Evolutionary conservation across 2,888 invertebrate species (phyloP), one percentile per base, ranked within the genome.

Genomic region (Psylliodes chrysocephalus): DNA sequence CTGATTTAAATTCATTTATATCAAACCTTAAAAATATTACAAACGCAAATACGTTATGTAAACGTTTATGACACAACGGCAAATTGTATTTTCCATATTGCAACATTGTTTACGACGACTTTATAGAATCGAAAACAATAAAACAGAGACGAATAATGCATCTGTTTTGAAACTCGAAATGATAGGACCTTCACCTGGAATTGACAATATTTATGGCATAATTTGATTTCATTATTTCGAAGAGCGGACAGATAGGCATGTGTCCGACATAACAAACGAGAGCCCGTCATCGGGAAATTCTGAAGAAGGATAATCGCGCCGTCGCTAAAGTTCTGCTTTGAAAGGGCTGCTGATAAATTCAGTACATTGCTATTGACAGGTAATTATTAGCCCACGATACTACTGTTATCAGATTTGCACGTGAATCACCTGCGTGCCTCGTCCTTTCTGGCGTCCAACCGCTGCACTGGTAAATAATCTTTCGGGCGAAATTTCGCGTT

Each of bases 321-420:
- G 64, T 53, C 52, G 57, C 56, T 54, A 60, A 40, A 60, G 55
- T 66, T 67, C 56, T 60, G 56, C 51, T 38, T 40, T 52, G 66
- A 70, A 71, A 68, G 68, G 65, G 62, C 63, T 63, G 53, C 67
- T 47, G 70, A 71, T 71, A 70, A 73, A 69, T 63, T 54, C 47
- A 51, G 63, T 63, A 65, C 70, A 67, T 75, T 77, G 77, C 70
- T 72, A 76, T 74, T 76, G 78, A 77, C 78, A 78, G 77, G 75
- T 77, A 77, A 78, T 78, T 78, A 76, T 74, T 75, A 70, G 70
- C 71, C 70, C 66, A 70, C 64, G 74, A 75, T 76, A 73, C 73
- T 74, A 76, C 73, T 73, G 74, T 74, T 73, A 74, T 75, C 74
- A 68, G 73, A 64, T 71, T 71, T 73, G 72, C 76, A 73, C 72